These are phyloP conservation scores for Leistus spinibarbis DNA, from an alignment of 2,888 invertebrate species.

Conservation along the genomic window DNA sequence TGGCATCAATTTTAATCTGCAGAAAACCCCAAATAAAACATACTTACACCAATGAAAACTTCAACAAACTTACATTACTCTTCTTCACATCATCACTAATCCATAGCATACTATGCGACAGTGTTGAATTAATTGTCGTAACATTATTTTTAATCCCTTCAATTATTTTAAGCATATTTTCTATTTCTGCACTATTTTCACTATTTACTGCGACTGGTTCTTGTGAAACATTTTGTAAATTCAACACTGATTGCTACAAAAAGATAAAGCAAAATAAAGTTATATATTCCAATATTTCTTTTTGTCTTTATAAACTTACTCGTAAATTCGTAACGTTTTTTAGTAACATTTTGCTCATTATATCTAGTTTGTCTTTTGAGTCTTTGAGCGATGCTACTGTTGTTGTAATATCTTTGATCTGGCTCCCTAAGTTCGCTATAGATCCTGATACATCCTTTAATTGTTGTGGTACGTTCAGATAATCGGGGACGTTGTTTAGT, in stretches of 20 bases:
- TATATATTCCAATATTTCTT: neutral
- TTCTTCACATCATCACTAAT: constrained; percentile 52
- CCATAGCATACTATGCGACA: constrained; percentile 56
- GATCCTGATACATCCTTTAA: constrained; percentile 62
- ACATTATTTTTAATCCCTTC: constrained; percentile 54
- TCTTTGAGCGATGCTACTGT: constrained; percentile 54
- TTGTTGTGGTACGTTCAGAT: constrained; percentile 64
- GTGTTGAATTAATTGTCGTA: constrained; percentile 55
- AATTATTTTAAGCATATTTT: constrained; percentile 53
- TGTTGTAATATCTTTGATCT: constrained; percentile 59
- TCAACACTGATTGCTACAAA: constrained; percentile 50
- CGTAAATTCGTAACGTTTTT: constrained; percentile 46
- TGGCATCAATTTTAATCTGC: constrained; percentile 53
- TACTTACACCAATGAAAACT: neutral
- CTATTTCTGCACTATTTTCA: constrained; percentile 52
- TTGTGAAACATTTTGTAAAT: constrained; percentile 48
- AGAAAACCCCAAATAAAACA: constrained; percentile 35
- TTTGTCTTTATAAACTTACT: constrained; percentile 41
- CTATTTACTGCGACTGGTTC: constrained; percentile 50
- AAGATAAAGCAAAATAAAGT: constrained; percentile 17
- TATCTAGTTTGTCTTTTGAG: constrained; percentile 43
- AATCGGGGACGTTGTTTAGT: constrained; percentile 64
- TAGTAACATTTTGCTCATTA: constrained; percentile 41
- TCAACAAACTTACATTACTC: constrained; percentile 17
- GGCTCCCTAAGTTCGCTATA: constrained; percentile 67